phyloP scores from a whole-genome alignment of 1,140 invertebrate species.

The Zeugodacus cucurbitae region DNA sequence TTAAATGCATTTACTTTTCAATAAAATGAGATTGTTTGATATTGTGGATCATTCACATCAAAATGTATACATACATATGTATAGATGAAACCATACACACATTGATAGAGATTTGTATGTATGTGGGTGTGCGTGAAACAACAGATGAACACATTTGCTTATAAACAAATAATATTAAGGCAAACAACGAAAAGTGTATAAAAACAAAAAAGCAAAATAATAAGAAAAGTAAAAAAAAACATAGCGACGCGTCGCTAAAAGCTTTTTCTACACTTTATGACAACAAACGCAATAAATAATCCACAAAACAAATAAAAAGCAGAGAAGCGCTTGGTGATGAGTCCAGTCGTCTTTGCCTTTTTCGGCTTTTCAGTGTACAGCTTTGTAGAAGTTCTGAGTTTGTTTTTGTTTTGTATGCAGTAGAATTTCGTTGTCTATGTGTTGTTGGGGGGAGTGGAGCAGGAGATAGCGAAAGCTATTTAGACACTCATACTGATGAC shows the following conservation, averaged over 20 bases:
- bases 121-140: background rate
- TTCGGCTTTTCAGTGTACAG: background rate
- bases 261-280: background rate
- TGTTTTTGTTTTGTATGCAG: background rate
- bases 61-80: background rate
- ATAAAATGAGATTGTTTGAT: background rate
- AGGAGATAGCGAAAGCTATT: background rate
- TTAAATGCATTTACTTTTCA: background rate
- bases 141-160: constrained; percentile 7
- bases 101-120: background rate
- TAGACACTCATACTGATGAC: background rate
- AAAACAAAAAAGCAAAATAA: constrained; percentile 7
- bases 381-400: background rate
- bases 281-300: constrained; percentile 19
- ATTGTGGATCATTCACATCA: background rate
- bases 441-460: background rate
- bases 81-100: background rate
- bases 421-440: background rate
- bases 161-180: constrained; percentile 5
- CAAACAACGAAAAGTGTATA: background rate
- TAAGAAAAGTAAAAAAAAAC: background rate
- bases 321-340: background rate
- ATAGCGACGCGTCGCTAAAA: background rate
- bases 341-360: background rate
- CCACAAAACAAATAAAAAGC: background rate